Evolutionary conservation across 2,888 invertebrate genomes (phyloP).

Genomic region (Rhyacophila evoluta): DNA sequence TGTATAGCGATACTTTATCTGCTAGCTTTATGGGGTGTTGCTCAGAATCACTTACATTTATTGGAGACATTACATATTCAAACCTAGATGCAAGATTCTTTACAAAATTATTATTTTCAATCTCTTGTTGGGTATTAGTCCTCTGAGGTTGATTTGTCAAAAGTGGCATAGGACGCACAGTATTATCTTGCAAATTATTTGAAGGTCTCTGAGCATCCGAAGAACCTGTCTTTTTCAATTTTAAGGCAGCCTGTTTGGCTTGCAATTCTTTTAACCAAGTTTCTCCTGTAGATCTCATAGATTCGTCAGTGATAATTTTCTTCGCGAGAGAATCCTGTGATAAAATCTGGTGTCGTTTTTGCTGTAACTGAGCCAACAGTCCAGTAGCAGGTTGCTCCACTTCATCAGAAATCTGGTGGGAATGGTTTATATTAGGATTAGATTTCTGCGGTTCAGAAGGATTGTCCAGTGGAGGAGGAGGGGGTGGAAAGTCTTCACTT

Average conservation of each 20-base stretch:
- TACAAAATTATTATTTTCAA: constrained; percentile 52
- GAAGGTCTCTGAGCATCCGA: constrained; percentile 58
- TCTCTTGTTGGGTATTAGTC: constrained; percentile 28
- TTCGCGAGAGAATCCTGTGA: constrained; percentile 63
- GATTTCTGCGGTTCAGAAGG: constrained; percentile 69
- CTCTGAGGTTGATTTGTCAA: background rate
- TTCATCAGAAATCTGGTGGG: constrained; percentile 47
- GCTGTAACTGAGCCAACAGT: constrained; percentile 74
- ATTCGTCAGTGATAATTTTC: constrained; percentile 60
- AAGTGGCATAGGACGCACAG: background rate
- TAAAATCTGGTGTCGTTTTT: constrained; percentile 73
- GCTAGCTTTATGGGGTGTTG: background rate
- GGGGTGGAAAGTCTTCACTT: constrained; percentile 91
- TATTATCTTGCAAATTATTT: constrained; percentile 40
- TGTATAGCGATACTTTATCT: background rate
- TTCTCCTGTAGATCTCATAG: constrained; percentile 65
- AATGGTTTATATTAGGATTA: constrained; percentile 45
- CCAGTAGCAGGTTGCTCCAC: constrained; percentile 60
- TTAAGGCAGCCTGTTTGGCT: constrained; percentile 77
- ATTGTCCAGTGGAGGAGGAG: constrained; percentile 83
- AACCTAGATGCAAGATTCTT: constrained; percentile 84
- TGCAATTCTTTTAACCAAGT: constrained; percentile 84
- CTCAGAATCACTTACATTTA: constrained; percentile 34
- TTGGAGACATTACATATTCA: constrained; percentile 69
- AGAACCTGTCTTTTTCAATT: constrained; percentile 63